Percentiles rank a stretch among this genome's conserved stretches.
These are phyloP conservation scores for Pogonocherus hispidulus DNA, from an alignment of 2,888 invertebrate genomes.

Conservation along the genomic window DNA sequence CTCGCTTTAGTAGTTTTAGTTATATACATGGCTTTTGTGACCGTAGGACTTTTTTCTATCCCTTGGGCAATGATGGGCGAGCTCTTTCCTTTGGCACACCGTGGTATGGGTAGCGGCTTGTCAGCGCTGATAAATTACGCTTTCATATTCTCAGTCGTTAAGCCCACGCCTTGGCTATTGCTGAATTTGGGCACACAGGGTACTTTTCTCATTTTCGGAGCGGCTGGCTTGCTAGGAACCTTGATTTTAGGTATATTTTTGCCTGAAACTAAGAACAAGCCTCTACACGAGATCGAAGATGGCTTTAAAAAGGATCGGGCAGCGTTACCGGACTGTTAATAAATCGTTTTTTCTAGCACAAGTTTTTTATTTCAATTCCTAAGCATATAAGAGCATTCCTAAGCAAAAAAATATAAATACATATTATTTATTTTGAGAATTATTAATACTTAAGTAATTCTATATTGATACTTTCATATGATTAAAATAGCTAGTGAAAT, in stretches of 20 bases:
- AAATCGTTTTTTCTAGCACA: too few relatives aligned
- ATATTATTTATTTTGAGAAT: too few relatives aligned
- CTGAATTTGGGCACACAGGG: conserved; percentile 70
- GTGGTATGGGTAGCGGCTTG: conserved; percentile 78
- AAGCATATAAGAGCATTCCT: too few relatives aligned
- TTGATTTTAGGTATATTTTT: conserved; percentile 72
- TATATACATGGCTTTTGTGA: conserved; percentile 73
- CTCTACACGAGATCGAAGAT: conserved; percentile 77
- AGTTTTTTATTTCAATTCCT: too few relatives aligned
- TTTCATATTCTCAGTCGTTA: conserved; percentile 76
- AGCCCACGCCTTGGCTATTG: conserved; percentile 76
- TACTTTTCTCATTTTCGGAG: conserved; percentile 75
- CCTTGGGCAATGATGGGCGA: conserved; percentile 84
- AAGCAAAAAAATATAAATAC: too few relatives aligned
- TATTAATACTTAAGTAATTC: too few relatives aligned
- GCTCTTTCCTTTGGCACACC: conserved; percentile 72
- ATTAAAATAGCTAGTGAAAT: too few relatives aligned
- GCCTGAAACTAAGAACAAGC: conserved; percentile 79
- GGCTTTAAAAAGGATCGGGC: conserved; percentile 66
- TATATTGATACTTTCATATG: too few relatives aligned
- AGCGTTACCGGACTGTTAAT: too few relatives aligned
- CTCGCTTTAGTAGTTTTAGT: conserved; percentile 69
- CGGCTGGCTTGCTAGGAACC: conserved; percentile 72
- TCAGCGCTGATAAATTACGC: conserved; percentile 75
- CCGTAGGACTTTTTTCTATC: conserved; percentile 76